Evolutionary conservation across 2,797 vertebrate genomes (phyloP).

Genomic region (Alosa sapidissima): DNA sequence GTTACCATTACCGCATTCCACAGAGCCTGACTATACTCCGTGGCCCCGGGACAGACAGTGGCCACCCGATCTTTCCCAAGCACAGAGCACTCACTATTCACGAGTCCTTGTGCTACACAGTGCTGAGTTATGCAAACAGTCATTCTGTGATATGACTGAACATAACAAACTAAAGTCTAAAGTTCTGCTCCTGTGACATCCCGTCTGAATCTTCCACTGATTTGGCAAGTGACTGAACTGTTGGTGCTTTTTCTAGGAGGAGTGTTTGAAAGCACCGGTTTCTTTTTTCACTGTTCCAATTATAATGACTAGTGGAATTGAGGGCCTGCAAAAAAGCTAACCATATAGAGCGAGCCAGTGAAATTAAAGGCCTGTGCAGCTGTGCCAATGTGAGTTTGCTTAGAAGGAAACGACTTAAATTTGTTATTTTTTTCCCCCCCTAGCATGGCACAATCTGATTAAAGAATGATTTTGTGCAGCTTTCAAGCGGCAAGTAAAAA

Average conservation of each 20-base stretch:
- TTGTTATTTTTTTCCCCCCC: neutral
- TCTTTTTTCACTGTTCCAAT: neutral
- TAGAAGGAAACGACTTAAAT: neutral
- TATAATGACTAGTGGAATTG: neutral
- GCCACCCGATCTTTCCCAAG: conserved; percentile 30
- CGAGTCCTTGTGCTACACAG: neutral
- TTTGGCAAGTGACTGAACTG: neutral
- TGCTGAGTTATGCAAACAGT: conserved; percentile 5
- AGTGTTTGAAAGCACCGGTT: too few species aligned
- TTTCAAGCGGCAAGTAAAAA: neutral
- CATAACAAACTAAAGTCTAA: conserved; percentile 2
- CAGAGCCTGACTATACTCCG: conserved; percentile 45
- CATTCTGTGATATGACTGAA: neutral
- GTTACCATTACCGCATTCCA: conserved; percentile 48
- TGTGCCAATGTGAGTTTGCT: neutral
- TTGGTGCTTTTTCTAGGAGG: neutral
- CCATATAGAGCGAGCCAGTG: neutral
- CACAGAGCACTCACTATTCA: conserved; percentile 6
- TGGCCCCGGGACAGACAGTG: neutral
- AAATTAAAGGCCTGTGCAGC: conserved; percentile 5
- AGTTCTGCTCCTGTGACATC: neutral
- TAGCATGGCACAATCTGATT: neutral
- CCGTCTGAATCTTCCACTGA: too few species aligned
- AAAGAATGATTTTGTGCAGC: neutral
- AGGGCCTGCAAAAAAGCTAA: neutral